phyloP scores from a whole-genome alignment of 2,888 invertebrate genomes.

The Drosophila ustulata region DNA sequence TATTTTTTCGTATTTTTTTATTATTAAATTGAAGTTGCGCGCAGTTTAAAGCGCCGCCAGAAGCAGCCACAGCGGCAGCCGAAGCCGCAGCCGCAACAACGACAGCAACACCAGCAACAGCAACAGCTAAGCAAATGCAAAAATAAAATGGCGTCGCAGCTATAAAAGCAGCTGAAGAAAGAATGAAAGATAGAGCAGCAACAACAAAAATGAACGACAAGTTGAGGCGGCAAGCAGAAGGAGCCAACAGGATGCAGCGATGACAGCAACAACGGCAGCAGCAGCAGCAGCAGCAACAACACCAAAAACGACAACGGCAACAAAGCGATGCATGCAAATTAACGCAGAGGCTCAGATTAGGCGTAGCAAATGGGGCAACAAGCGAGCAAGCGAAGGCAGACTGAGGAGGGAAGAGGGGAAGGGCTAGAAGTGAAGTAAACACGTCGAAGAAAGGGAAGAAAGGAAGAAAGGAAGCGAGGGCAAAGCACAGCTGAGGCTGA shows the following conservation, averaged over 20 bases:
- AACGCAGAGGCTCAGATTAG: constrained; percentile 30
- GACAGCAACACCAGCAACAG: constrained; percentile 17
- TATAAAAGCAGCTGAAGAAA: constrained; percentile 14
- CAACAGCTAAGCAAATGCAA: constrained; percentile 47
- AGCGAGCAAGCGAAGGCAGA: background rate
- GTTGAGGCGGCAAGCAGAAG: constrained; percentile 6
- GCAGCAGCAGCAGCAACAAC: background rate
- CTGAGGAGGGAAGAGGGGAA: too few species aligned
- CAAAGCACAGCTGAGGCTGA: constrained; percentile 14
- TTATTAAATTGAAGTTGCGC: constrained; percentile 75
- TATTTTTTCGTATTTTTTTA: constrained; percentile 17
- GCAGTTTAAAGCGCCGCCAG: constrained; percentile 62
- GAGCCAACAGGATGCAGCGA: constrained; percentile 38
- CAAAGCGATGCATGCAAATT: constrained; percentile 48
- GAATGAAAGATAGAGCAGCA: constrained; percentile 23
- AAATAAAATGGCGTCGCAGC: constrained; percentile 48
- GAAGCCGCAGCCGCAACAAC: background rate
- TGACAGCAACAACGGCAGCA: constrained; percentile 28
- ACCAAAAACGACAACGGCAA: background rate
- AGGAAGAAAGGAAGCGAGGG: background rate
- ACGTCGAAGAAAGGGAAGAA: background rate
- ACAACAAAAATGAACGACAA: constrained; percentile 13
- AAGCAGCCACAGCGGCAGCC: constrained; percentile 25
- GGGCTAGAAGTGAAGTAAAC: background rate
- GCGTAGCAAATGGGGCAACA: constrained; percentile 16